Conservation (phyloP, 1,140 invertebrate species). For the Drosophila pseudoobscura region DNA sequence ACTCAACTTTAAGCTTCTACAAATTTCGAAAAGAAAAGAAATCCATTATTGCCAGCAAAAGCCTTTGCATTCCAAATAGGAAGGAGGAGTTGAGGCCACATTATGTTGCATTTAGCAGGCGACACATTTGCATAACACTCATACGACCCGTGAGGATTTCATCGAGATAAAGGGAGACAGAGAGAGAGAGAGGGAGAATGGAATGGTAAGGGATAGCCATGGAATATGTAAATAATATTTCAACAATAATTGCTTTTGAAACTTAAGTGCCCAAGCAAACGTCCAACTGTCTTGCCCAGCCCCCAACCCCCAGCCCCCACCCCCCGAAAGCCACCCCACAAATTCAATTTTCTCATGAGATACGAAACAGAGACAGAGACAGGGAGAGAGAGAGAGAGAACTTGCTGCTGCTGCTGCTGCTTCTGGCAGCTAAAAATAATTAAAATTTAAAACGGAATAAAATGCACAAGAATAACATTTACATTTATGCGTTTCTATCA, state of each 20-base stretch:
- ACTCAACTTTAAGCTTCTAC: no score
- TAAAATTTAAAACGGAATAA: constrained; percentile 74
- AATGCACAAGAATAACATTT: constrained; percentile 74
- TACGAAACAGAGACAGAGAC: background rate
- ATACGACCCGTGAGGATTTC: constrained; percentile 58
- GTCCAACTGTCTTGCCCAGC: constrained; percentile 30
- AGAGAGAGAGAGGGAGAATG: background rate
- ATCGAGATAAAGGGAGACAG: background rate
- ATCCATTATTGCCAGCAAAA: constrained; percentile 11
- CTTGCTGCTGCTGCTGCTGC: constrained; percentile 22
- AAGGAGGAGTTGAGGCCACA: constrained; percentile 44
- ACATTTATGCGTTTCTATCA: constrained; percentile 67
- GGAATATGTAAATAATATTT: constrained; percentile 72
- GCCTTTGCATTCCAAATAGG: constrained; percentile 34
- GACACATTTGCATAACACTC: constrained; percentile 68
- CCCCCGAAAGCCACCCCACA: constrained; percentile 6
- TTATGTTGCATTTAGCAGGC: constrained; percentile 62
- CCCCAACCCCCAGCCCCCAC: background rate
- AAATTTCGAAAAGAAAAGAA: no score
- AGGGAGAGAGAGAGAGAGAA: constrained; percentile 1
- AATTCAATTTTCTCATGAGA: constrained; percentile 53
- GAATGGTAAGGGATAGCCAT: constrained; percentile 10
- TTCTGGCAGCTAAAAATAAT: constrained; percentile 65
- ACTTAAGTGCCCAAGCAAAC: constrained; percentile 47
- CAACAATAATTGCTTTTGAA: constrained; percentile 75